A percentile compares a stretch with the other conserved stretches of the same genome.
Evolutionary conservation across 1,140 invertebrate genomes (phyloP).

Genomic region (Cyrtorhinus lividipennis): DNA sequence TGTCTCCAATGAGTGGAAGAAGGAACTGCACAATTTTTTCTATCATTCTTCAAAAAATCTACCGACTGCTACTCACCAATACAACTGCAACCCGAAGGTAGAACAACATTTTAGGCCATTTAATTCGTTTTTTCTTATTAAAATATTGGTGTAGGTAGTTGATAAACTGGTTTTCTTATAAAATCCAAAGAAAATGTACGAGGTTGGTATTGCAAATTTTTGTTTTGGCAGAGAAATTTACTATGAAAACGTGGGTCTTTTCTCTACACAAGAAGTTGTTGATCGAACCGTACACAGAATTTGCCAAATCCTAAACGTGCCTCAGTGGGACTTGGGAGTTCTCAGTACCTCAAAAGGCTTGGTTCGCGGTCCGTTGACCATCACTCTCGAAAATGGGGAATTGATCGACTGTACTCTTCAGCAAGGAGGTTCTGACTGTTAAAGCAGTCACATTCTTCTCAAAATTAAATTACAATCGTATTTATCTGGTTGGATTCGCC

Average conservation of each 20-base stretch:
- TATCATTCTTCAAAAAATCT: neutral
- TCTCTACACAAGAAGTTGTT: neutral
- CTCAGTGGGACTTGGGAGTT: neutral
- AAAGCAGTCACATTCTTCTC: neutral
- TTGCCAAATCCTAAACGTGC: neutral
- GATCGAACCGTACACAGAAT: neutral
- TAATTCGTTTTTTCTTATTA: neutral
- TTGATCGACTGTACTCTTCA: neutral
- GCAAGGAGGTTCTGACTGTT: neutral
- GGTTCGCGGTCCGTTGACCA: neutral
- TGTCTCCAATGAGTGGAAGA: too few species aligned
- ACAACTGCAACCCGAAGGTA: neutral
- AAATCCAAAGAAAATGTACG: too few species aligned
- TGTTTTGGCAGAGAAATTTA: slow-evolving; percentile 1
- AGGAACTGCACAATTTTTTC: too few species aligned
- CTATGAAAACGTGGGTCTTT: neutral
- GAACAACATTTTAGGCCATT: neutral
- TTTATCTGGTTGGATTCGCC: too few species aligned
- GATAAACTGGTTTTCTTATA: neutral
- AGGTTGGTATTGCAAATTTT: too few species aligned
- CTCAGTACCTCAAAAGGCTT: neutral
- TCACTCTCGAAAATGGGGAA: neutral
- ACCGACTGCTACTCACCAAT: neutral
- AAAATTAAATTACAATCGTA: neutral
- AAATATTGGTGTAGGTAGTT: neutral